Evolutionary conservation across 2,113 vertebrate genomes (phyloP), one percentile per base, ranked within the genome.

Genomic region (Grammomys surdaster): DNA sequence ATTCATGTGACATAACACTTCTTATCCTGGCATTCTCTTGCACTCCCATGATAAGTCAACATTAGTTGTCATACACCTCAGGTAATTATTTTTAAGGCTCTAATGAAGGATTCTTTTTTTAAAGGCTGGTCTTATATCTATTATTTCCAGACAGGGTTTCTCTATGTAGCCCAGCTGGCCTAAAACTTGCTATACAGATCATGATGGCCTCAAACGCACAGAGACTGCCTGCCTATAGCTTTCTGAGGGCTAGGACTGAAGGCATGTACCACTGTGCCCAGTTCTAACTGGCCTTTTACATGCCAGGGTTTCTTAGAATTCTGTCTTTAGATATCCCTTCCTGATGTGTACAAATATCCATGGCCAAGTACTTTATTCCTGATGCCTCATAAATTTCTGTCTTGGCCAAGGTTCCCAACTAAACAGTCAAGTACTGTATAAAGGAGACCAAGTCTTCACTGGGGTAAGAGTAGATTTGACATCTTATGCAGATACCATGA

Each of bases 361-460:
- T 46, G 60, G 58, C 72, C 43, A 75, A 70, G 58, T 22, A 76
- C 60, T 43, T 85, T 92, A 86, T 13, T 84, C 48, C 22, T 26
- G 17, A 51, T 36, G 28, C 73, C 22, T 40, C 77, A 69, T 80
- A 84, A 48, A 63, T 89, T 90, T 89, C 81, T 92, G 60, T 72
- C 40, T 70, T 63, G 65, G 56, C 88, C 40, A n/a, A 88, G 46
- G 95, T 24, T 84, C 54, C 94, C 65, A 88, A 60, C 26, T 77
- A 75, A 78, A 95, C 7, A 90, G 14, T 33, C 89, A 89, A 11
- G 1, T 72, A 54, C 76, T 67, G 3, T 86, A 7, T 69, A 69
- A 69, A 69, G 56, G 58, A 95, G 51, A 97, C 5, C n/a, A 95
- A 65, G 36, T 72, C 86, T 76, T 89, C 95, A n/a, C 17, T 13